A percentile compares a stretch with the other conserved stretches of the same genome.
Evolutionary conservation across 2,797 vertebrate species (phyloP).

Genomic region (Eleutherodactylus coqui): DNA sequence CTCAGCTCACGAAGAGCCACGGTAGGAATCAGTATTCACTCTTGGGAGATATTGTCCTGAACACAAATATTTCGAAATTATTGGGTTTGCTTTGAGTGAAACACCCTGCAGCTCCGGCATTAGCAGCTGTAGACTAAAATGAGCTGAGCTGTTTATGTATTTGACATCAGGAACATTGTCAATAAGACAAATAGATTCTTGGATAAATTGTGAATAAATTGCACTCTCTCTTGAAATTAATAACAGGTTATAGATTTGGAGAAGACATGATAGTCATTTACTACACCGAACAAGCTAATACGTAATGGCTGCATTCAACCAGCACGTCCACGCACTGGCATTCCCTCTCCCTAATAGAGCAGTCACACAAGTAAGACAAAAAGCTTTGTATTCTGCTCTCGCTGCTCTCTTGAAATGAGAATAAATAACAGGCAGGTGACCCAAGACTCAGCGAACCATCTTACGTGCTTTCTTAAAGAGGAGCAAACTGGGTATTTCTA

Average conservation of each 20-base stretch:
- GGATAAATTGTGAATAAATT: conserved; percentile 13
- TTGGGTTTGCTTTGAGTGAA: too few relatives aligned
- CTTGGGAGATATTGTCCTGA: too few relatives aligned
- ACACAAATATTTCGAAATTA: too few relatives aligned
- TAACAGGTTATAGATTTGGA: conserved; percentile 6
- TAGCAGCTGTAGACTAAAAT: background rate
- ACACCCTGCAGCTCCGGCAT: background rate
- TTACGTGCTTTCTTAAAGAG: conserved; percentile 29
- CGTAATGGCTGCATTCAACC: background rate
- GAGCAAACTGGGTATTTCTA: conserved; percentile 11
- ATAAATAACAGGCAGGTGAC: conserved; percentile 43
- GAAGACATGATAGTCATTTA: background rate
- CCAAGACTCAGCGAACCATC: conserved; percentile 8
- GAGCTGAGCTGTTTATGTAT: background rate
- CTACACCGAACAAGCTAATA: conserved; percentile 9
- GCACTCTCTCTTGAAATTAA: background rate
- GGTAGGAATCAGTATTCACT: too few relatives aligned
- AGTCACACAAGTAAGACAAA: conserved; percentile 40
- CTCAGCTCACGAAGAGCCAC: too few relatives aligned
- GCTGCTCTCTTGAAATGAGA: conserved; percentile 28
- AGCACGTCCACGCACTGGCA: background rate
- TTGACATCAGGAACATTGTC: background rate
- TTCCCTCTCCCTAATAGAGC: conserved; percentile 31
- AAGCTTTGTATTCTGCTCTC: conserved; percentile 27
- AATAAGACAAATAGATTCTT: conserved; percentile 6